Base-by-base conservation (phyloP, 1,140 invertebrate genomes). In the Drosophila ficusphila region DNA sequence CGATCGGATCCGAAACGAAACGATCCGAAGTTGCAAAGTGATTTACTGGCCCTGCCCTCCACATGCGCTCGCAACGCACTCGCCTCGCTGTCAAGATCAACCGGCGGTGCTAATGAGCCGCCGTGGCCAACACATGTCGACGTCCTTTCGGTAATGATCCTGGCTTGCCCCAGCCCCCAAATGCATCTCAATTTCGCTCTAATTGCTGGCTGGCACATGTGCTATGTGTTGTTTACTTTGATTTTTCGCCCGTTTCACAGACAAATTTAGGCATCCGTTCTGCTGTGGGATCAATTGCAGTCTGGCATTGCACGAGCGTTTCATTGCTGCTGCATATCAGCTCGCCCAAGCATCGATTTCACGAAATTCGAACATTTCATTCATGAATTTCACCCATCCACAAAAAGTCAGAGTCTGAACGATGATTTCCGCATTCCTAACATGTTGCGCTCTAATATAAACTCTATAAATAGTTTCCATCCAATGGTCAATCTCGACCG, bases 341-440 rank as follows among this genome's bases (percentile, higher is more conserved):
- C 52, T 82, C 5, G 39, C 61, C 33, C 14, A 44, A 19, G 76
- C 78, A 68, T 79, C 64, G 76, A 69, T 85, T 76, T 72, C 79
- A 39, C 25, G 31, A 54, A 77, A 83, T 73, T 81, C 18, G 41
- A 51, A 60, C 38, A 60, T 25, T 85, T 71, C 79, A 85, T 85
- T 86, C 79, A 85, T 86, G 41, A 86, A 72, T 38, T 46, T 34
- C 38, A 47, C 51, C 46, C 34, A 46, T 44, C 34, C 27, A 48
- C 14, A 27, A 48, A 44, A n/a, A 27, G 19, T 12, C 34, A 42
- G n/a, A 31, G 54, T 38, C 48, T 64, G 61, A 54, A 44, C 44
- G 38, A 61, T 54, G 62, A 53, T 69, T 85, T 85, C 81, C 81
- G 81, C 81, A 86, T 85, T 86, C 75, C 75, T 56, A 21, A 38